phyloP scores from a whole-genome alignment of 2,888 invertebrate species.

The Ceriagrion tenellum region DNA sequence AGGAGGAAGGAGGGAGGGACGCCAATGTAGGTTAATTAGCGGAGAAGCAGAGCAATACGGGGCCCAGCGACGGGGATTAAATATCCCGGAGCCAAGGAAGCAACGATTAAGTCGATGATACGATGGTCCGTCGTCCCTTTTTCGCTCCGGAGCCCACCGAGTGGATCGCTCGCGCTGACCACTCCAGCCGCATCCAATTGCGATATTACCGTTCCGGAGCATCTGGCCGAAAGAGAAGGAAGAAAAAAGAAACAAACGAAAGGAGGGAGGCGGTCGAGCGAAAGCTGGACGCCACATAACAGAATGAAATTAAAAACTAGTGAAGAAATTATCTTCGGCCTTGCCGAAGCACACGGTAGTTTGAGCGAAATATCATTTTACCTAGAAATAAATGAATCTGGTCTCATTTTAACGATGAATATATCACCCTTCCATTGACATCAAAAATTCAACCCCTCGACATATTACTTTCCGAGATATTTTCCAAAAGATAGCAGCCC shows the following conservation, averaged over 20 bases:
- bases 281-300: background rate
- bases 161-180: background rate
- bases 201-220: background rate
- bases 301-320: background rate
- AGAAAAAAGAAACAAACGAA: background rate
- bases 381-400: no score
- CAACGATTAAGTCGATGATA: slow-evolving; percentile 8
- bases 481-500: no score
- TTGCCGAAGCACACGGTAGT: no score
- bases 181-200: background rate
- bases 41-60: background rate
- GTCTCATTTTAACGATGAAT: no score
- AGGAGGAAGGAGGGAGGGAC: background rate
- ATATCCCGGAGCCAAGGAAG: background rate
- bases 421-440: no score
- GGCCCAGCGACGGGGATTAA: background rate
- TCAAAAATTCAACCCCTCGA: no score
- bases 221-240: background rate
- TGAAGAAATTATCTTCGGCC: no score
- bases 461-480: no score
- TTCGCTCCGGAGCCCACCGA: background rate
- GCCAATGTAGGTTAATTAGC: background rate
- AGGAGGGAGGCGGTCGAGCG: background rate
- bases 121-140: background rate
- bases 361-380: no score